Evolutionary conservation across 2,797 vertebrate species (phyloP), one percentile per base, ranked within the genome.

Genomic region (Alosa sapidissima): DNA sequence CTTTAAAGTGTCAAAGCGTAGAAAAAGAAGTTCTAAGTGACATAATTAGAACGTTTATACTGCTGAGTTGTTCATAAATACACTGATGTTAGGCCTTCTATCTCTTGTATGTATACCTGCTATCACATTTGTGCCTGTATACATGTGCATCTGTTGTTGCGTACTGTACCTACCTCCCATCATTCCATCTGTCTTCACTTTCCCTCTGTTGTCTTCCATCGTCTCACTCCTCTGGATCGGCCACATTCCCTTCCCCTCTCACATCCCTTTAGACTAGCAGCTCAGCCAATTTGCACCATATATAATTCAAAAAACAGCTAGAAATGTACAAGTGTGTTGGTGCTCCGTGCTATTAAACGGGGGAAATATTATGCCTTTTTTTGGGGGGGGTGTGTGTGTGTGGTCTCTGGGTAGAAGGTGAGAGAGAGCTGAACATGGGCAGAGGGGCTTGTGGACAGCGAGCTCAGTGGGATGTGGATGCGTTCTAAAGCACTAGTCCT

Each of bases 391-490:
- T 55, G 16, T 13, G 52, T 55, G 54, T 72, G 11, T 21, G 19
- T 58, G 21, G 16, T 58, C 19, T 58, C 33, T 36, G 28, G 33
- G 28, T 36, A 36, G 65, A 36, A 0, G 16, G 52, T 11, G 10
- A 21, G 65, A 41, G 65, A 36, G 33, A 3, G 28, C 11, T 36
- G 65, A 72, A 3, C 28, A 36, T 14, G 65, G 28, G 3, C 13
- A 3, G 3, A 14, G 65, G 65, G 33, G 65, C 33, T 16, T 36
- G 65, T 36, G 65, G 65, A 28, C 65, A 36, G 28, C 3, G 28
- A 36, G 33, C 65, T 86, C 88, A 88, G 81, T 58, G 82, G 87
- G 89, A 28, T 51, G 84, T 49, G 81, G 85, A 84, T 65, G 86
- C 28, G 84, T 19, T 85, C 72, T 65, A n/a, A 65, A 9, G 24